phyloP scores from a whole-genome alignment of 1,140 invertebrate species.

The Lordiphosa stackelbergi region DNA sequence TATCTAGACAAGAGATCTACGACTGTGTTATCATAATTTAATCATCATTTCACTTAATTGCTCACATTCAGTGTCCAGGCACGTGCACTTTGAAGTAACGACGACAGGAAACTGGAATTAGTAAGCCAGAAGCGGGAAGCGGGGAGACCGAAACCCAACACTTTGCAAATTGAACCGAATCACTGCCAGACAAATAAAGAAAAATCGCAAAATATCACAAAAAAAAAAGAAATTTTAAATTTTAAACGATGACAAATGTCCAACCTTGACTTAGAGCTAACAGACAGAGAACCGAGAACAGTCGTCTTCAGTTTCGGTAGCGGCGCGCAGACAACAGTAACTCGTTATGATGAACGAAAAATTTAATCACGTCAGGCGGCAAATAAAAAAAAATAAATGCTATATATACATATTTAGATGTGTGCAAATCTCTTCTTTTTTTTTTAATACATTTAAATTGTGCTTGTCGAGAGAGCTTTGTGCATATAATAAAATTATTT shows the following conservation, averaged over 20 bases:
- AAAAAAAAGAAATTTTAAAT: constrained; percentile 12
- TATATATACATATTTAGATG: constrained; percentile 49
- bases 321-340: constrained; percentile 12
- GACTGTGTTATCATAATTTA: constrained; percentile 57
- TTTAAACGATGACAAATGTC: constrained; percentile 60
- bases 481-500: constrained; percentile 42
- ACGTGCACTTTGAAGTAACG: constrained; percentile 29
- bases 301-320: constrained; percentile 4
- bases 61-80: constrained; percentile 5
- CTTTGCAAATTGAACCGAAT: constrained; percentile 66
- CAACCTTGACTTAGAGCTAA: constrained; percentile 46
- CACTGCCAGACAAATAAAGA: constrained; percentile 43
- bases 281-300: constrained; percentile 1
- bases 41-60: constrained; percentile 46
- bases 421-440: constrained; percentile 63
- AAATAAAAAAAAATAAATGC: constrained; percentile 44
- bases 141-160: constrained; percentile 18
- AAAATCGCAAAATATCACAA: neutral
- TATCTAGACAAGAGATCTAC: constrained; percentile 9
- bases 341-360: constrained; percentile 23
- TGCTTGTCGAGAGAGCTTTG: constrained; percentile 17
- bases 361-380: constrained; percentile 46
- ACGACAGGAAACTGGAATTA: constrained; percentile 48
- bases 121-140: neutral
- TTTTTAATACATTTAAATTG: constrained; percentile 70